These are phyloP conservation scores for Crossocerus cetratus DNA, from an alignment of 2,888 invertebrate species.

Conservation along the genomic window DNA sequence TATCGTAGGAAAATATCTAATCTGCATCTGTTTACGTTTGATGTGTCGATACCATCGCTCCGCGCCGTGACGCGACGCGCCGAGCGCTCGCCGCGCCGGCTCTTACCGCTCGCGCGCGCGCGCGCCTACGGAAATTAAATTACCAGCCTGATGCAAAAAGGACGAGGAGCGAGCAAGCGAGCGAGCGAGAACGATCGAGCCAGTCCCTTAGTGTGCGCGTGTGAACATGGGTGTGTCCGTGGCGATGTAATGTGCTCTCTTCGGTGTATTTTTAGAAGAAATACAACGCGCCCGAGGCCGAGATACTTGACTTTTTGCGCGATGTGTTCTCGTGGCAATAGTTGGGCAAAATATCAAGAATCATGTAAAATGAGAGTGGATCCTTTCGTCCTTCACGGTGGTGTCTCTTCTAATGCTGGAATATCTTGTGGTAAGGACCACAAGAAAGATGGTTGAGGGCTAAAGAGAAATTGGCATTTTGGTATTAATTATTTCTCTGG, in stretches of 20 bases:
- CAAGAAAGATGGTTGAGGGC: background rate
- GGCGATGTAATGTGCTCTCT: slow-evolving; percentile 4
- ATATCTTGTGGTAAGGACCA: too few relatives aligned
- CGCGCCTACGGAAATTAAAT: slow-evolving; percentile 51
- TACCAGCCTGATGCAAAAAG: slow-evolving; percentile 35
- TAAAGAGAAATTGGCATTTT: slow-evolving; percentile 10
- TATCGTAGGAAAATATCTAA: slow-evolving; percentile 68
- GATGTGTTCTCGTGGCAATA: too few relatives aligned
- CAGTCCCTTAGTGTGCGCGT: too few relatives aligned
- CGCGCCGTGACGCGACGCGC: too few relatives aligned
- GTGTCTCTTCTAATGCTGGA: too few relatives aligned
- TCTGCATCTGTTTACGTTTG: slow-evolving; percentile 71
- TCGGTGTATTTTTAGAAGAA: background rate
- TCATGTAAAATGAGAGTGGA: too few relatives aligned
- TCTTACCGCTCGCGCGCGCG: slow-evolving; percentile 50
- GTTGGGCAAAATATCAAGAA: too few relatives aligned
- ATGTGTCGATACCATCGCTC: slow-evolving; percentile 60
- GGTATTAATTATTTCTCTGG: slow-evolving; percentile 74
- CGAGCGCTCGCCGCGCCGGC: slow-evolving; percentile 11
- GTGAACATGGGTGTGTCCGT: background rate
- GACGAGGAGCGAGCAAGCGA: slow-evolving; percentile 10
- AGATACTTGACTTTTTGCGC: too few relatives aligned
- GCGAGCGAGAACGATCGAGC: slow-evolving; percentile 11
- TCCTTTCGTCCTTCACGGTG: too few relatives aligned
- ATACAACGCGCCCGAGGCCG: too few relatives aligned